A percentile compares a stretch with the other conserved stretches of the same genome.
Conservation (phyloP, 1,140 invertebrate genomes). For the Trichonephila clavata region DNA sequence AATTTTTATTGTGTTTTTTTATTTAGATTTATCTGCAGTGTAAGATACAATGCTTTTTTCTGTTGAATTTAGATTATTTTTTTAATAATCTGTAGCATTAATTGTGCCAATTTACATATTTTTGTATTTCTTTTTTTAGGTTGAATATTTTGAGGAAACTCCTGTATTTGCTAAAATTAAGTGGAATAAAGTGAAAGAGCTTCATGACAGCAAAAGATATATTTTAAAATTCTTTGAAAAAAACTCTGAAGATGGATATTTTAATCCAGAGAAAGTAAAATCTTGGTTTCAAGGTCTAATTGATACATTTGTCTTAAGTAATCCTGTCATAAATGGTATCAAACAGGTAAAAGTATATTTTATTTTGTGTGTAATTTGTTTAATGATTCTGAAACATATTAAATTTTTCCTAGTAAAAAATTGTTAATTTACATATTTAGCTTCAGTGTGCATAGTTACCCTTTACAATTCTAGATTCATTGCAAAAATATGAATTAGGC, state of each 20-base stretch:
- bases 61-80: no score
- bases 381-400: background rate
- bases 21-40: no score
- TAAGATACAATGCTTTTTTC: no score
- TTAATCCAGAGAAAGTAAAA: background rate
- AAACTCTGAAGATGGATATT: background rate
- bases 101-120: no score
- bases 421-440: no score
- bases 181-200: constrained; percentile 5
- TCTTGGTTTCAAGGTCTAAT: constrained; percentile 55
- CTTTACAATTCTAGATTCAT: no score
- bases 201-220: background rate
- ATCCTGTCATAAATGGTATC: background rate
- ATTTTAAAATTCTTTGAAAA: constrained; percentile 49
- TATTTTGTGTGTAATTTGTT: background rate
- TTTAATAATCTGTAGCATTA: no score
- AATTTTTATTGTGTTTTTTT: no score
- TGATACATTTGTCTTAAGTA: background rate
- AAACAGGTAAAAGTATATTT: background rate
- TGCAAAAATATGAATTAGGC: no score
- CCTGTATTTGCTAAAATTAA: constrained; percentile 6
- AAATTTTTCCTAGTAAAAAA: no score
- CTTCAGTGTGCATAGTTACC: no score
- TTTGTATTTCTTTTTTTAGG: background rate
- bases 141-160: constrained; percentile 4